Base-by-base conservation (phyloP, 2,888 invertebrate genomes). In the Pristionchus fissidentatus region DNA sequence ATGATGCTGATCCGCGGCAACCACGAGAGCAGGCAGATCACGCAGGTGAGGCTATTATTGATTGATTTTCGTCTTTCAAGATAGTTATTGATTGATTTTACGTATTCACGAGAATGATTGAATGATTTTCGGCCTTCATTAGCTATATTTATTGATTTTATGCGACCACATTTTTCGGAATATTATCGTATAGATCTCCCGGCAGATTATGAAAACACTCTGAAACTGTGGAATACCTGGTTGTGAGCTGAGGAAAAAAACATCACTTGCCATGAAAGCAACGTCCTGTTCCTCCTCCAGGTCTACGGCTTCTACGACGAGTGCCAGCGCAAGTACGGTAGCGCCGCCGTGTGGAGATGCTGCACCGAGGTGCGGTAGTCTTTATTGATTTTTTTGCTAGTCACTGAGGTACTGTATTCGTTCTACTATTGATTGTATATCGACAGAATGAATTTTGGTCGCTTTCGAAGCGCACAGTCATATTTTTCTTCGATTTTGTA, bases 21-120 rank as follows among this genome's bases (percentile, higher is more conserved):
- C 93, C 99, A 99, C 92, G 98, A 99, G 94, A 98, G 97, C 86
- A 94, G 99, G 91, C 99, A 99, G 94, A 99, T 99, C 86, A 99
- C 99, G 86, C 99, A 99, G 94, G 92, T 86, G 98, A 81, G 29
- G n/a, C 26, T 10, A 70, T 2, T n/a, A 19, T 70, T n/a, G 15
- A n/a, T 2, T n/a, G 1, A 1, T n/a, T 66, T 38, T 38, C 38
- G 7, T 66, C n/a, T n/a, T n/a, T n/a, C n/a, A n/a, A n/a, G n/a
- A n/a, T n/a, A n/a, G n/a, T n/a, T 3, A 32, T 57, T 57, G 57
- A n/a, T 57, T 57, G 57, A 57, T n/a, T n/a, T n/a, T n/a, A n/a
- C n/a, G n/a, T n/a, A n/a, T n/a, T n/a, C n/a, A n/a, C n/a, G n/a
- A n/a, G n/a, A 35, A 66, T 38, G 26, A 13, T 3, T 66, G 2